A percentile compares a stretch with the other conserved stretches of the same genome.
phyloP scores from a whole-genome alignment of 2,888 invertebrate genomes.

The Charanyca ferruginea region DNA sequence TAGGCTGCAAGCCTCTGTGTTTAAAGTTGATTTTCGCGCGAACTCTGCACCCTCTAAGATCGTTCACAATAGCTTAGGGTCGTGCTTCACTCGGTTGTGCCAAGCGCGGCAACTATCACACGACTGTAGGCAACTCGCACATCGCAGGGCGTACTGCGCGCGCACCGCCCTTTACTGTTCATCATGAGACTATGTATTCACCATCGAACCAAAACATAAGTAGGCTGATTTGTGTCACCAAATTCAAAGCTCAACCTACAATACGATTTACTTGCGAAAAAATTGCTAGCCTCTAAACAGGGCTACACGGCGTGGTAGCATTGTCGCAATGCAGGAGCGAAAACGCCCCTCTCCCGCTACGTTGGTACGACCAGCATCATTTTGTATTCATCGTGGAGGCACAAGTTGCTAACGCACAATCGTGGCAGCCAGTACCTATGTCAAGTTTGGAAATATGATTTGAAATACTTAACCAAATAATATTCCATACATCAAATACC shows the following conservation, averaged over 20 bases:
- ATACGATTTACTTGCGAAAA: slow-evolving; percentile 72
- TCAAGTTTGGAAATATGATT: not conserved
- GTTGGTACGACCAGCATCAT: slow-evolving; percentile 5
- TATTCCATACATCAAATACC: not conserved
- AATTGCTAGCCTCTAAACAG: slow-evolving; percentile 4
- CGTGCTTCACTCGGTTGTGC: slow-evolving; percentile 46
- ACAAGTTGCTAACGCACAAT: not conserved
- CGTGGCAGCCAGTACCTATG: not conserved
- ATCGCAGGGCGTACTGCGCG: slow-evolving; percentile 73
- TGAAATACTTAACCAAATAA: not conserved
- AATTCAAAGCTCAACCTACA: slow-evolving; percentile 68
- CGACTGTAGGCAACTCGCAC: slow-evolving; percentile 56
- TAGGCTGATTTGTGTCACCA: slow-evolving; percentile 76
- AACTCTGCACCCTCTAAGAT: slow-evolving; percentile 12
- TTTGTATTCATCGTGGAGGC: slow-evolving; percentile 18
- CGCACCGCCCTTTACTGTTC: slow-evolving; percentile 68
- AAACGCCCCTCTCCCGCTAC: not conserved
- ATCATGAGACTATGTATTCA: slow-evolving; percentile 67
- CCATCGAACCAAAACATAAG: slow-evolving; percentile 76
- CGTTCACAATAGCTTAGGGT: slow-evolving; percentile 23
- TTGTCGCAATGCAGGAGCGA: slow-evolving; percentile 26
- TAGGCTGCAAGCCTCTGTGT: not conserved
- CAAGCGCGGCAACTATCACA: slow-evolving; percentile 60
- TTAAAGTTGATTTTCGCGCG: slow-evolving; percentile 19
- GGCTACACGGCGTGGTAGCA: not conserved